Evolutionary conservation across 2,797 vertebrate species (phyloP).

Genomic region (Anguilla megastoma): DNA sequence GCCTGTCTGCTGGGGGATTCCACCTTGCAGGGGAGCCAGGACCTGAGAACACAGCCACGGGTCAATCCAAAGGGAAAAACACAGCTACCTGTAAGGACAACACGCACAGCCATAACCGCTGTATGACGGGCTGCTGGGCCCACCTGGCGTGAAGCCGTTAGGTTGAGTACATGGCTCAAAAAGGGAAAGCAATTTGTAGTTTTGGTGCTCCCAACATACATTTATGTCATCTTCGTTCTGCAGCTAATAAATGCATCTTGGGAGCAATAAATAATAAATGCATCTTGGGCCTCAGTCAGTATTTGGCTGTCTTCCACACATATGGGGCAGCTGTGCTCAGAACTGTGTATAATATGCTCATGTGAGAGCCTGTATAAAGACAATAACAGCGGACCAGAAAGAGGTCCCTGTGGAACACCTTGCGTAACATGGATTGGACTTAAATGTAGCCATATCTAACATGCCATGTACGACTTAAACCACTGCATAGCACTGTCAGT

Average conservation of each 20-base stretch:
- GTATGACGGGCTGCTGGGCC: no score
- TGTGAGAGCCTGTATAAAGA: not conserved
- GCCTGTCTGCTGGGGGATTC: constrained; percentile 90
- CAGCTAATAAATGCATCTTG: not conserved
- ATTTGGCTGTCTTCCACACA: not conserved
- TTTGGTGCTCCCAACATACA: not conserved
- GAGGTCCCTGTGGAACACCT: not conserved
- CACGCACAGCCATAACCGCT: no score
- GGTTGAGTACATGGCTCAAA: not conserved
- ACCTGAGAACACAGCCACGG: constrained; percentile 71
- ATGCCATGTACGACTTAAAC: not conserved
- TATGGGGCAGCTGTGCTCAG: not conserved
- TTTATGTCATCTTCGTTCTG: not conserved
- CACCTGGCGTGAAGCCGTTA: not conserved
- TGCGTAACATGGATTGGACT: not conserved
- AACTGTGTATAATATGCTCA: not conserved
- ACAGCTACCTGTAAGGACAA: not conserved
- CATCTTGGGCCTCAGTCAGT: not conserved
- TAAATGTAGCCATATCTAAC: not conserved
- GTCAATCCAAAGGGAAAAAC: not conserved
- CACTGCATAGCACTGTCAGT: not conserved
- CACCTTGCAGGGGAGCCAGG: constrained; percentile 88
- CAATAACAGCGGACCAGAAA: not conserved
- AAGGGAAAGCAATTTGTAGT: not conserved
- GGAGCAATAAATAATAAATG: not conserved